Evolutionary conservation across 2,113 vertebrate genomes (phyloP), one percentile per base, ranked within the genome.

Genomic region (Pavo muticus): DNA sequence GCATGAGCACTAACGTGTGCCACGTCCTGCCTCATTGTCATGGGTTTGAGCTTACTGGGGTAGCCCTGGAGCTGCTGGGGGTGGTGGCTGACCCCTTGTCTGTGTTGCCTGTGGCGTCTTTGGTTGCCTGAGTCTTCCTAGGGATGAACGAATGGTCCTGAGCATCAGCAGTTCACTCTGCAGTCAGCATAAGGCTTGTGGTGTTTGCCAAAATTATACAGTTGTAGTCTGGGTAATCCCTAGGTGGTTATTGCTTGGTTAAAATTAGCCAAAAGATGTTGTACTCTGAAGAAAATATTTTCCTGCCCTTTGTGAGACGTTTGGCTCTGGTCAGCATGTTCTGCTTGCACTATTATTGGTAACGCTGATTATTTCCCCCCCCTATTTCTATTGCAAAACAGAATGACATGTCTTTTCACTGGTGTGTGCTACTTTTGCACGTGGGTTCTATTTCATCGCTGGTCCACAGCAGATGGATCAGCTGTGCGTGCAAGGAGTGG

Each of bases 291-390:
- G 59, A 80, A 39, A 74, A 73, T 74, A 48, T 86, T 93, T 93
- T 78, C 39, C 47, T 87, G 39, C 39, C 44, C 35, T 64, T 71
- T 85, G 65, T 87, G 85, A 75, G 59, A 21, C n/a, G 8, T 84
- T 93, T 90, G 86, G 69, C 65, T 64, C 60, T 68, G 79, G 64
- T 40, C 27, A 1, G 45, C 68, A 67, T 56, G 69, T 86, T 93
- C 86, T 92, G 56, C 47, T 74, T 63, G 21, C 23, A 64, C 88
- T 96, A 60, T 90, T 95, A 93, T 92, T 90, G 80, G 65, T 77
- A 50, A 56, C 0, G 1, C 19, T 71, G 69, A 24, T 90, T 56
- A 74, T 86, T 52, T 32, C 96, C 11, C 74, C 40, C 15, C 39
- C 14, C 19, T 4, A 23, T 15, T 88, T 84, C 30, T 80, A 11